Conservation (phyloP, 2,797 vertebrate genomes). For the Myotis vivesi region DNA sequence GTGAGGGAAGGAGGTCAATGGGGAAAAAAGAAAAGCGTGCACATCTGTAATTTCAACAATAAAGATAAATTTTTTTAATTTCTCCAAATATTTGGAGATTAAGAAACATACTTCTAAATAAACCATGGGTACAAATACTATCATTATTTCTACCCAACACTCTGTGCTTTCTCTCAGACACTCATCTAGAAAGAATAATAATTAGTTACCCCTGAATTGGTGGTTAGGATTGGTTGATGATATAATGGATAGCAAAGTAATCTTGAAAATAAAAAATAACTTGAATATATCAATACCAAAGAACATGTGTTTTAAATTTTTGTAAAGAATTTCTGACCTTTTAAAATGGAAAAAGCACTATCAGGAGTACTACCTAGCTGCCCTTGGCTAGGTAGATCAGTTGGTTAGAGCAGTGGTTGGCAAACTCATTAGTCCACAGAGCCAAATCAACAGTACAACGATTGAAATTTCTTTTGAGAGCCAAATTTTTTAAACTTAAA, state of each 20-base stretch:
- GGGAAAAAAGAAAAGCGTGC: no score
- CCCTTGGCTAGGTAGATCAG: background rate
- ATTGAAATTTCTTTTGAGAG: no score
- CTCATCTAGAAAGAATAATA: background rate
- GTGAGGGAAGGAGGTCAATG: no score
- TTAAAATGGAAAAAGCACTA: background rate
- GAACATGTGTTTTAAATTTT: background rate
- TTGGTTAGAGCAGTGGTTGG: background rate
- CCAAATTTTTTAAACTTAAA: no score
- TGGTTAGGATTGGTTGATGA: background rate
- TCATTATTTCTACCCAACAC: background rate
- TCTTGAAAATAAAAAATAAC: background rate
- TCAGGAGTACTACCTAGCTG: background rate
- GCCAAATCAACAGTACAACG: no score
- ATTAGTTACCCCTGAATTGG: background rate
- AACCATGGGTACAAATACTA: background rate
- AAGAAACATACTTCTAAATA: slow-evolving; percentile 16
- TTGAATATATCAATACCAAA: background rate
- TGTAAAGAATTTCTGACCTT: background rate
- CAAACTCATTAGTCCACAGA: no score
- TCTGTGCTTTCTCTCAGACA: background rate
- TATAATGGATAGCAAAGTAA: background rate
- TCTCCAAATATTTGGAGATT: background rate
- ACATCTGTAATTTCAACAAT: no score
- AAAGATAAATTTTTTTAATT: background rate